Evolutionary conservation across 2,797 vertebrate genomes (phyloP).

Genomic region (Ceryle rudis): DNA sequence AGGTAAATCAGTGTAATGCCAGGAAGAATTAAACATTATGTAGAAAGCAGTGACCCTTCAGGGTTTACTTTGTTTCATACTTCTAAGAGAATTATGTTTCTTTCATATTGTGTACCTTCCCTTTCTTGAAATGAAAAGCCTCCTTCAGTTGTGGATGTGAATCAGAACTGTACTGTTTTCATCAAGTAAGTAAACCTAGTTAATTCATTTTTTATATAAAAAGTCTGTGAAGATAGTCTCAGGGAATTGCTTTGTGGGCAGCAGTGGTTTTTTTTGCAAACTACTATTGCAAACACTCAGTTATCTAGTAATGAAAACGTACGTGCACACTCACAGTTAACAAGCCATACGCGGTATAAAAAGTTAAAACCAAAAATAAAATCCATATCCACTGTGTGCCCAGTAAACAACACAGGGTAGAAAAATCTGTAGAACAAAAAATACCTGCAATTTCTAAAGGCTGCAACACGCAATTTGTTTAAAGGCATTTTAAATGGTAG

Average conservation of each 20-base stretch:
- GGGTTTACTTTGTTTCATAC: not conserved
- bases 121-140: not conserved
- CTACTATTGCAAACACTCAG: not conserved
- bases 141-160: not conserved
- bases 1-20: not conserved
- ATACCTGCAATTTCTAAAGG: not conserved
- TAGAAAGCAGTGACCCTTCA: not conserved
- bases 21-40: not conserved
- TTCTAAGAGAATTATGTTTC: not conserved
- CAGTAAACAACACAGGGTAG: not conserved
- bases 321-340: not conserved
- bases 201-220: not conserved
- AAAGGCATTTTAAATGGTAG: not conserved
- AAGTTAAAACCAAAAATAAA: not conserved
- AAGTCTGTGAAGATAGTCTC: not conserved
- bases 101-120: not conserved
- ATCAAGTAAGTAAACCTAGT: not conserved
- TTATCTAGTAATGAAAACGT: not conserved
- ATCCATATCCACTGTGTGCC: not conserved
- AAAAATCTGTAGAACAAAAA: not conserved
- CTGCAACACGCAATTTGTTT: not conserved
- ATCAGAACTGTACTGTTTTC: not conserved
- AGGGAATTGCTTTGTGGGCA: not conserved
- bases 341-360: not conserved
- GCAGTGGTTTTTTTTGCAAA: not conserved